Base-by-base conservation (phyloP, 1,140 invertebrate species). In the Achroia grisella region DNA sequence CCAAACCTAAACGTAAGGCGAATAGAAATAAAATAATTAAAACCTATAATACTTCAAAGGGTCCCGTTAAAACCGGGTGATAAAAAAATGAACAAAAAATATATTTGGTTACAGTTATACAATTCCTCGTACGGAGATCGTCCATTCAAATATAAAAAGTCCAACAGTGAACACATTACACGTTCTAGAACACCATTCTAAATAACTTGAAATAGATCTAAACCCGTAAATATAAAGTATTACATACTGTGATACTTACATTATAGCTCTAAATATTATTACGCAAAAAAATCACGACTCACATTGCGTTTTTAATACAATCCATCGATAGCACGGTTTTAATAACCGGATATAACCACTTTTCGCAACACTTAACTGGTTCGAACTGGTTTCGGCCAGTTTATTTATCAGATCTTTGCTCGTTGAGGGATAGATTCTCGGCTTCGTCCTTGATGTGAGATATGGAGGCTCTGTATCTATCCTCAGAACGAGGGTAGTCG, bases 391-490 rank as follows among this genome's bases (percentile, higher is more conserved):
- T 2, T 6, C 17, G 17, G 9, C 33, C 8, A n/a, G 15, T 58
- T 69, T 82, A 81, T 56, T 81, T 82, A 48, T 85, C 81, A 72
- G 73, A 77, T 70, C 81, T 75, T 44, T 85, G 81, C 61, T 87
- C 84, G 55, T 87, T 87, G 15, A 87, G 71, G 1, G 86, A 87
- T 1, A 87, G 56, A 46, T 87, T 87, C 35, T 87, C 86, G 0
- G 86, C 86, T 52, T 81, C 81, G 40, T 87, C 86, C 31, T 80
- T 74, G 44, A 81, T 73, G 57, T 81, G 80, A 4, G 74, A 77
- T 39, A 77, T 72, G 15, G 79, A 69, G 15, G 75, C 51, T 3
- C 77, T 69, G 52, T 82, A 82, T 45, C 78, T 52, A 15, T 82
- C 78, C 5, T 82, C 78, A 0, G 69, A 47, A 33, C 81, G 71